These are phyloP conservation scores for Tachuris rubrigastra DNA, from an alignment of 2,113 vertebrate species.

Conservation along the genomic window DNA sequence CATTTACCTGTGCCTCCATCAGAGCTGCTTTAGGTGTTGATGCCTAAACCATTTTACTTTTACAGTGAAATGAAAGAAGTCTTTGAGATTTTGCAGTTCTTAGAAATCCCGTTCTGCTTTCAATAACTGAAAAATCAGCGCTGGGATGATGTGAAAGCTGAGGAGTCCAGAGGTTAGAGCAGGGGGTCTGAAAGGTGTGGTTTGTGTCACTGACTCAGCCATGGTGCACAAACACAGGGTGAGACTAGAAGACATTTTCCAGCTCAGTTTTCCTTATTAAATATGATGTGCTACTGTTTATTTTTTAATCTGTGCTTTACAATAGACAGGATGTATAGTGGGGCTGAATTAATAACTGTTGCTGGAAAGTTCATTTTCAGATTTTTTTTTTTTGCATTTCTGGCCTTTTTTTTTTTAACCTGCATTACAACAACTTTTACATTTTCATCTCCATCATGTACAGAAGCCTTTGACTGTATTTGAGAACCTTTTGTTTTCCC, in stretches of 20 bases:
- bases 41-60: neutral
- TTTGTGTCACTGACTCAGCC: neutral
- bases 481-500: neutral
- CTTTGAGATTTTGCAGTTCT: neutral
- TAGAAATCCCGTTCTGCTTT: neutral
- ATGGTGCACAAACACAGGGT: neutral
- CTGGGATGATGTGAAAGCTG: neutral
- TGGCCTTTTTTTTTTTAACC: neutral
- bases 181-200: neutral
- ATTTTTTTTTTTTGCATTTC: neutral
- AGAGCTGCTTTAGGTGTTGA: neutral
- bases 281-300: neutral
- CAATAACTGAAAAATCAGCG: neutral
- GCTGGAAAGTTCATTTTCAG: neutral
- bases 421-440: neutral
- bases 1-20: neutral
- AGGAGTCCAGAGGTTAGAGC: neutral
- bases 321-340: neutral
- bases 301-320: neutral
- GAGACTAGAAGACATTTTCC: conserved; percentile 15
- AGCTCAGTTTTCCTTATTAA: neutral
- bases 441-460: neutral
- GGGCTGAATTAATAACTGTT: neutral
- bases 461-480: neutral
- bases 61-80: neutral